phyloP scores from a whole-genome alignment of 2,797 vertebrate species.

The Acomys russatus region DNA sequence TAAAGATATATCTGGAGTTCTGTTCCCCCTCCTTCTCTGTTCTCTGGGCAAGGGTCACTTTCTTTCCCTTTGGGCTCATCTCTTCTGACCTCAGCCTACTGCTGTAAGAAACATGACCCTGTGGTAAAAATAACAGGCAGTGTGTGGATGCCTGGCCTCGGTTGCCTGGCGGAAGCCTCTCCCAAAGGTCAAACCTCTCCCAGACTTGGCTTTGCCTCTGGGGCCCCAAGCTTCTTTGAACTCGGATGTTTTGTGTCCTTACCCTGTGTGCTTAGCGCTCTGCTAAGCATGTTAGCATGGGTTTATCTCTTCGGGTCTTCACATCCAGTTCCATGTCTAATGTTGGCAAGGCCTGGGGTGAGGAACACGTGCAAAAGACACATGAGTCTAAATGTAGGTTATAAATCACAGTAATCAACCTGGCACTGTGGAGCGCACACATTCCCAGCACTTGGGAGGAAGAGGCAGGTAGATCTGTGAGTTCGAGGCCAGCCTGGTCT shows the following conservation, averaged over 20 bases:
- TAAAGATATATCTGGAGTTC: constrained; percentile 72
- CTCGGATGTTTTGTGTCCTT: neutral
- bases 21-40: neutral
- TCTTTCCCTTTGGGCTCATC: constrained; percentile 71
- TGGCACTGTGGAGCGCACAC: neutral
- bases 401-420: neutral
- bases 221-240: neutral
- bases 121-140: constrained; percentile 81
- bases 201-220: neutral
- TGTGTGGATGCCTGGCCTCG: neutral
- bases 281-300: neutral
- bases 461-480: neutral
- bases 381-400: neutral
- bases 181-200: neutral
- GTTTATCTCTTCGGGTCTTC: neutral
- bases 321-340: neutral
- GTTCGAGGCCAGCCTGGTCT: neutral
- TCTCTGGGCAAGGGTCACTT: constrained; percentile 65
- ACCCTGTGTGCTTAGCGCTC: neutral
- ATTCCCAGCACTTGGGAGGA: neutral
- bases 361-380: neutral
- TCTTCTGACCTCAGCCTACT: constrained; percentile 32
- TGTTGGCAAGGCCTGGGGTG: neutral
- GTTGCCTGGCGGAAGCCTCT: neutral
- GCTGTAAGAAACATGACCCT: constrained; percentile 75